Evolutionary conservation across 2,113 vertebrate genomes (phyloP).

Genomic region (Forbesichthys papilliferus): DNA sequence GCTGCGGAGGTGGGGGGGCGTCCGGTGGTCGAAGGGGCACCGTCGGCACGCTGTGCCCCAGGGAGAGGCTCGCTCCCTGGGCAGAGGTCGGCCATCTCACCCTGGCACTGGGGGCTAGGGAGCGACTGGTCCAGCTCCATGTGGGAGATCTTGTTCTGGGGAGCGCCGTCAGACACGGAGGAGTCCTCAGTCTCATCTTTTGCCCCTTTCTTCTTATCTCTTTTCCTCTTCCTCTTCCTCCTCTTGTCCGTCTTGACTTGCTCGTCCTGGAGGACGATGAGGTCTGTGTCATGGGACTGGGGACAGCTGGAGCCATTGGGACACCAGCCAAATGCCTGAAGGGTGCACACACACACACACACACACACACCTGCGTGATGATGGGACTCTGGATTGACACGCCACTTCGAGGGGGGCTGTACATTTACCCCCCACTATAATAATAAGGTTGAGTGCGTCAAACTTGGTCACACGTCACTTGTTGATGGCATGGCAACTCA

Average conservation of each 20-base stretch:
- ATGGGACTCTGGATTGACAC: too few species aligned
- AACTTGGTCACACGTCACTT: too few species aligned
- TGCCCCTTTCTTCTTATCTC: conserved; percentile 66
- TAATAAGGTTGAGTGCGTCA: too few species aligned
- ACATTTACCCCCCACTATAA: too few species aligned
- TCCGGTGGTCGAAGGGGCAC: not conserved
- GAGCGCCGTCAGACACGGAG: conserved; percentile 30
- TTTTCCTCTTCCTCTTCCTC: conserved; percentile 80
- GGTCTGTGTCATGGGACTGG: conserved; percentile 92
- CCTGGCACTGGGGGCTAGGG: conserved; percentile 47
- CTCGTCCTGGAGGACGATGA: conserved; percentile 91
- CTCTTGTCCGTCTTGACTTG: conserved; percentile 77
- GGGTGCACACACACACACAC: not conserved
- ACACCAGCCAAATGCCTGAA: conserved; percentile 95
- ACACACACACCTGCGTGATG: not conserved
- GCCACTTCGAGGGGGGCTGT: too few species aligned
- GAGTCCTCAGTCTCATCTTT: conserved; percentile 1
- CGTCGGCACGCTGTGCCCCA: not conserved
- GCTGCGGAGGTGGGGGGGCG: not conserved
- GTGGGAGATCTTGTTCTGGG: conserved; percentile 60
- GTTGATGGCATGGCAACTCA: conserved; percentile 33
- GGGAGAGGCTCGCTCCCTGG: not conserved
- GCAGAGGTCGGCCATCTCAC: not conserved
- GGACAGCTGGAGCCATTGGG: conserved; percentile 85
- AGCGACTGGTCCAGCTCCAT: conserved; percentile 39